Conservation (phyloP, 2,797 vertebrate species). For the Muscicapa comitata region DNA sequence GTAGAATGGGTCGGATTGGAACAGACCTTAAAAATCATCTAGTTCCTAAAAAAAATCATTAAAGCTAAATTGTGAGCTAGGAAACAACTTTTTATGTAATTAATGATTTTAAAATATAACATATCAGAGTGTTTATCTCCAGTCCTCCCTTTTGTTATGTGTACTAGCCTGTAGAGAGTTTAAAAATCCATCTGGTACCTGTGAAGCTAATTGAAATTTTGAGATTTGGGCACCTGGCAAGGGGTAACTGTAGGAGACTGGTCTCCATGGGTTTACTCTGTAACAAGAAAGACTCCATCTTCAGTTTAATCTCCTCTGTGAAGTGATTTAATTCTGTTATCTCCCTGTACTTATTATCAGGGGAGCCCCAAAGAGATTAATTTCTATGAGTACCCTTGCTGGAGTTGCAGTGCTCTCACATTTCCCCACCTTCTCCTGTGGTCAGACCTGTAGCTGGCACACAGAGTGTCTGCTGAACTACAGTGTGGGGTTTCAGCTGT, state of each 20-base stretch:
- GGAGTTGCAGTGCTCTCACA: not conserved
- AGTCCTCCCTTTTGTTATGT: not conserved
- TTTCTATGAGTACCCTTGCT: not conserved
- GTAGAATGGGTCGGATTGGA: not conserved
- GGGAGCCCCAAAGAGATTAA: not conserved
- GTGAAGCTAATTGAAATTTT: not conserved
- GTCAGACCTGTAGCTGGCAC: not conserved
- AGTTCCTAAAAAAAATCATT: not conserved
- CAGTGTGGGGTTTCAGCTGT: not conserved
- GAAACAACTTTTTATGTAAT: not conserved
- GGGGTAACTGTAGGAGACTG: not conserved
- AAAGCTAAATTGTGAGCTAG: not conserved
- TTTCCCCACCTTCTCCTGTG: not conserved
- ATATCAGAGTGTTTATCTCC: not conserved
- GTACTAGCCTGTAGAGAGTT: not conserved
- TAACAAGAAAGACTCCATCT: not conserved
- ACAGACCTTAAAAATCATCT: not conserved
- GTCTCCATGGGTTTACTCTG: not conserved
- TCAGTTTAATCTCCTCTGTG: not conserved
- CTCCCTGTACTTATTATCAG: not conserved
- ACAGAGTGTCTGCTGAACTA: accelerated
- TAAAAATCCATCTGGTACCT: not conserved
- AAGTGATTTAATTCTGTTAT: not conserved
- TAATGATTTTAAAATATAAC: not conserved
- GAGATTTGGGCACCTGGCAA: not conserved